Evolutionary conservation across 2,113 vertebrate species (phyloP).

Genomic region (Dermatemys mawii): DNA sequence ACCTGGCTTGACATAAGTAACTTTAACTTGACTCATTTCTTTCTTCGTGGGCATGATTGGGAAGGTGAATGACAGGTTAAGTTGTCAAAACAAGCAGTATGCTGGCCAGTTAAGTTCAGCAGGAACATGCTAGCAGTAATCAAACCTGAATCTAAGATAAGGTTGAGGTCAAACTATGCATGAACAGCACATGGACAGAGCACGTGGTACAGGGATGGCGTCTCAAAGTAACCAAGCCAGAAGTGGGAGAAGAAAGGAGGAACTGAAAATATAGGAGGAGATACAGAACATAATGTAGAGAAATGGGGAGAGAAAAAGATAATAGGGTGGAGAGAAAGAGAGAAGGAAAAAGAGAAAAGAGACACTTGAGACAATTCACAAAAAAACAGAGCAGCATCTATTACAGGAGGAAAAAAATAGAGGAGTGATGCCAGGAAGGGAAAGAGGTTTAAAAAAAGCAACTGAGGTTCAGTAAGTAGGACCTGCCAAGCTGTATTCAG

Average conservation of each 20-base stretch:
- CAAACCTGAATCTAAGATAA: background rate
- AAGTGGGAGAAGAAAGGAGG: background rate
- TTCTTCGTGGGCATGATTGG: background rate
- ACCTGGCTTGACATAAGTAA: background rate
- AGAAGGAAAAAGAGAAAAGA: background rate
- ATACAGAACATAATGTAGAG: background rate
- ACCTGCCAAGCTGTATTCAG: background rate
- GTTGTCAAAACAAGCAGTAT: background rate
- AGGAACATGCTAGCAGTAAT: background rate
- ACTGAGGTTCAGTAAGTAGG: background rate
- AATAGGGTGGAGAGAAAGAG: background rate
- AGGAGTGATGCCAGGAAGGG: background rate
- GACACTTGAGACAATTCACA: background rate
- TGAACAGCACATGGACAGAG: background rate
- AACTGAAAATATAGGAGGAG: background rate
- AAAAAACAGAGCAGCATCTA: background rate
- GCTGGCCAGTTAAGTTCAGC: background rate
- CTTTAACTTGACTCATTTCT: background rate
- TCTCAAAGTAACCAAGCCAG: background rate
- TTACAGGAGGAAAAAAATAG: constrained; percentile 12
- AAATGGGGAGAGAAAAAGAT: background rate
- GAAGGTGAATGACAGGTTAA: background rate
- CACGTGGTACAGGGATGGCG: background rate
- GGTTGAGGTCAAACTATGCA: background rate
- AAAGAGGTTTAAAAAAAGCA: constrained; percentile 27